phyloP scores from a whole-genome alignment of 2,113 vertebrate genomes.

The Myanophis thanlyinensis region DNA sequence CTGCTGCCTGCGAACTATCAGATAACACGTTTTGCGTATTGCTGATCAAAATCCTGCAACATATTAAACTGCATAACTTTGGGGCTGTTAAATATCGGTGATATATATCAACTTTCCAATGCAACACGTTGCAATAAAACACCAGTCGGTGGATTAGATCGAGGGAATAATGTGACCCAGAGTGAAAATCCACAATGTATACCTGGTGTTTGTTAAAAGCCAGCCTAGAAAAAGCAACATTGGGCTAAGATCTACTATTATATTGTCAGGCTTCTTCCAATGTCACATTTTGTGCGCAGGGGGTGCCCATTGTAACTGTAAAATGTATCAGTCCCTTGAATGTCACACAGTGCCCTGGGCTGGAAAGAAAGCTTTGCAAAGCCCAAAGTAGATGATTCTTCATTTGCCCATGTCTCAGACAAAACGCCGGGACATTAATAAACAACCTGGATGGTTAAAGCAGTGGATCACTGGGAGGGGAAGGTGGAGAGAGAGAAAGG shows the following conservation, averaged over 20 bases:
- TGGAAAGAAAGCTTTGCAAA: background rate
- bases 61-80: background rate
- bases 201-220: background rate
- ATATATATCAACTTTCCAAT: background rate
- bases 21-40: background rate
- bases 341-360: background rate
- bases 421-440: background rate
- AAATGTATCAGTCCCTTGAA: slow-evolving; percentile 10
- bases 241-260: background rate
- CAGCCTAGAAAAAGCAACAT: background rate
- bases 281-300: background rate
- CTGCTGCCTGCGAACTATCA: background rate
- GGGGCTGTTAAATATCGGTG: too few relatives aligned
- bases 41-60: background rate
- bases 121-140: background rate
- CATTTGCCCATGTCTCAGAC: background rate
- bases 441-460: background rate
- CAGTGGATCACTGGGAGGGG: background rate
- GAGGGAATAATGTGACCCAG: background rate
- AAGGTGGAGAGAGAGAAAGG: background rate
- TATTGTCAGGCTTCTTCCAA: background rate
- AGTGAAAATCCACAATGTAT: background rate
- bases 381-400: background rate
- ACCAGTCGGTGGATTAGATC: background rate
- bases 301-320: slow-evolving; percentile 1